A percentile compares a stretch with the other conserved stretches of the same genome.
phyloP scores from a whole-genome alignment of 2,113 vertebrate genomes.

The Noctilio leporinus region DNA sequence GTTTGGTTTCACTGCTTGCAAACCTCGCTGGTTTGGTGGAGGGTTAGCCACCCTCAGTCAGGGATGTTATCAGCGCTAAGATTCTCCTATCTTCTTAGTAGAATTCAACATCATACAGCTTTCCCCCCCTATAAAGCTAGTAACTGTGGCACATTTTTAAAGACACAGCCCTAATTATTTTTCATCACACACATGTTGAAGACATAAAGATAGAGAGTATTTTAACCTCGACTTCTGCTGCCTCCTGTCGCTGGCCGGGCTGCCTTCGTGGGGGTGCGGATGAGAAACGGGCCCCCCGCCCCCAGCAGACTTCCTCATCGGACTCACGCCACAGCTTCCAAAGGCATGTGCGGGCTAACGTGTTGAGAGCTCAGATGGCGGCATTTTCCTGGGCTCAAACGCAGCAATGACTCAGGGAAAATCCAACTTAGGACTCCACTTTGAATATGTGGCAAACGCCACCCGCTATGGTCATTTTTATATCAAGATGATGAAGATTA shows the following conservation, averaged over 20 bases:
- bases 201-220: neutral
- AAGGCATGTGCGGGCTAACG: neutral
- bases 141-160: neutral
- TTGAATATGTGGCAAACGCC: neutral
- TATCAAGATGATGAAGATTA: neutral
- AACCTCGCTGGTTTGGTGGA: too few species aligned
- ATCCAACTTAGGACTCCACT: neutral
- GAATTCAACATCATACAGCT: accelerated
- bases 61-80: neutral
- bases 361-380: neutral
- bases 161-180: neutral
- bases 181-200: too few species aligned
- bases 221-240: neutral
- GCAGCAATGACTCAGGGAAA: neutral
- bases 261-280: accelerated
- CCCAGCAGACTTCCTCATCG: neutral
- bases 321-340: too few species aligned
- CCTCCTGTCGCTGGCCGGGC: accelerated
- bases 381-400: neutral
- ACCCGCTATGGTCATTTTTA: neutral
- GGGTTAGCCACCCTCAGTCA: accelerated
- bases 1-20: too few species aligned
- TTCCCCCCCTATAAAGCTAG: too few species aligned
- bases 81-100: neutral
- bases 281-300: accelerated